Conservation (phyloP, 2,797 vertebrate species). For the Lacerta viridis region DNA sequence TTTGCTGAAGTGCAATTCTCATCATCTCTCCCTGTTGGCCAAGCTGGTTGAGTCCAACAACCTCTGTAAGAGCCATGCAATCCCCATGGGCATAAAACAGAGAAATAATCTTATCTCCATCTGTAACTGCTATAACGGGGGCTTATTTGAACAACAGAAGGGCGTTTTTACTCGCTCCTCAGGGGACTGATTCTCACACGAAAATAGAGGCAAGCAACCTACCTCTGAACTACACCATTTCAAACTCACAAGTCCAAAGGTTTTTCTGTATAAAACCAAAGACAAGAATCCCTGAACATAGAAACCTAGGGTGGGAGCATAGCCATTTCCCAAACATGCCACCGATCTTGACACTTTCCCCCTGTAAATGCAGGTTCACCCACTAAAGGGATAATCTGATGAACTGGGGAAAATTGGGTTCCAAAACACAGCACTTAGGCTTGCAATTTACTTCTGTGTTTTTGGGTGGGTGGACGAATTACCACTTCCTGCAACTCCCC, state of each 20-base stretch:
- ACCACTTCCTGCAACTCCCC: too few species aligned
- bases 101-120: background rate
- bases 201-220: too few species aligned
- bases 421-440: too few species aligned
- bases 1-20: too few species aligned
- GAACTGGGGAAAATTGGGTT: too few species aligned
- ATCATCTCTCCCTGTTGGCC: too few species aligned
- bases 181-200: background rate
- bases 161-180: background rate
- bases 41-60: background rate
- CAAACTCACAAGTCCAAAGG: background rate
- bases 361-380: too few species aligned
- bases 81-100: background rate
- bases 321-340: background rate
- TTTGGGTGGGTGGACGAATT: too few species aligned
- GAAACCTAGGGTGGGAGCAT: background rate
- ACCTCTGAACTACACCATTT: background rate
- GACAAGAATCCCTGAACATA: background rate
- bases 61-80: background rate
- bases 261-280: background rate
- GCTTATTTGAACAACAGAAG: background rate
- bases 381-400: too few species aligned
- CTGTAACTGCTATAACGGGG: background rate
- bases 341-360: too few species aligned
- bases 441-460: too few species aligned